Evolutionary conservation across 2,888 invertebrate genomes (phyloP), one percentile per base, ranked within the genome.

Genomic region (Cetonia aurata): DNA sequence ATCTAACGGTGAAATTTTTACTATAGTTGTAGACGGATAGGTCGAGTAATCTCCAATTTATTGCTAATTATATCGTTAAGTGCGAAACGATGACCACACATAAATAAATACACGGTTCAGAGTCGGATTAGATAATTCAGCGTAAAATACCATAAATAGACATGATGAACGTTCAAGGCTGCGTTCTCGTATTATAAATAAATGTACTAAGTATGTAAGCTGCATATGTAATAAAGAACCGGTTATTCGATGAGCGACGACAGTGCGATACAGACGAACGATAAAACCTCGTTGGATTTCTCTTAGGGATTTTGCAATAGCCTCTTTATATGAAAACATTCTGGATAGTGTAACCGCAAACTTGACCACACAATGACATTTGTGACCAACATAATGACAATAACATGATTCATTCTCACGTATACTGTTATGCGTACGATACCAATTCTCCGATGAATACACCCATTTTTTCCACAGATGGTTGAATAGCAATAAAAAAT

Each of bases 351-450:
- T 62, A 62, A 62, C 62, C 62, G 33, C 62, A 62, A 62, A 33
- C 62, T 50, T 65, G 62, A 65, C 62, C 62, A 65, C 33, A 65
- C n/a, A 65, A 57, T 19, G 57, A 57, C 31, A 59, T 50, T 15
- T 50, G 62, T 37, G 37, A 37, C 15, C 50, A 31, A 50, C 15
- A 65, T 65, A 37, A 41, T 62, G 33, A 60, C 60, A 60, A 60
- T 31, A 44, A 44, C n/a, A 56, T 37, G 37, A 37, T 37, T 37
- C 37, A 37, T 10, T 37, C 37, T 37, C 37, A 37, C 37, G 1
- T 37, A 3, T 25, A 25, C 1, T n/a, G n/a, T n/a, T 6, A 37
- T 37, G 10, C 37, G 1, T 37, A 37, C 6, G 2, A 37, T 37
- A 10, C 4, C 37, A 25, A 25, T n/a, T n/a, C n/a, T n/a, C n/a